A percentile compares a stretch with the other conserved stretches of the same genome.
These are phyloP conservation scores for Rhinoptilus africanus DNA, from an alignment of 2,113 vertebrate species.

Conservation along the genomic window DNA sequence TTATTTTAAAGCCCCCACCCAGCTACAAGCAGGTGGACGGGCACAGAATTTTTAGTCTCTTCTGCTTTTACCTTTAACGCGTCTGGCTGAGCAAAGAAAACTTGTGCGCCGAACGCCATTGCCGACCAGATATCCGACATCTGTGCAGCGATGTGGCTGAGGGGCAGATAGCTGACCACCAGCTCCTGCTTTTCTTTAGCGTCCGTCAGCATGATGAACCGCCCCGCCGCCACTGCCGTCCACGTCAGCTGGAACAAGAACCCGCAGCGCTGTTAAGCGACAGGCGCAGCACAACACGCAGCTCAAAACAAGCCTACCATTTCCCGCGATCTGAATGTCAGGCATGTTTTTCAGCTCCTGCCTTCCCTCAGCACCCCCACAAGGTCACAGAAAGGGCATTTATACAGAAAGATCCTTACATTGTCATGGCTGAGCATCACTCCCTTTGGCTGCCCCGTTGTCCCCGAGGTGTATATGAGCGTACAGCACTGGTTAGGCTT, in stretches of 20 bases:
- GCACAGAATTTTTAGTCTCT: background rate
- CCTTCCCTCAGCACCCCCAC: background rate
- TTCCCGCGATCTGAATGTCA: accelerated
- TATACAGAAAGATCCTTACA: constrained; percentile 64
- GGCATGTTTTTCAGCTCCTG: background rate
- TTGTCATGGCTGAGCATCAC: constrained; percentile 98
- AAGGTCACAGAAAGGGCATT: background rate
- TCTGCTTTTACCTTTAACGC: constrained; percentile 83
- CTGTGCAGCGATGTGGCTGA: constrained; percentile 91
- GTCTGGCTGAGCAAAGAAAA: constrained; percentile 88
- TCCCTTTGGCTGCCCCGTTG: constrained; percentile 87
- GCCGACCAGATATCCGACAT: constrained; percentile 91
- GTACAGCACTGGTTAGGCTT: constrained; percentile 91
- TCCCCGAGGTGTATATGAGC: constrained; percentile 93
- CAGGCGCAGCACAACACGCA: background rate
- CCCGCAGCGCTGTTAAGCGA: accelerated
- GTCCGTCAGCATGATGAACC: constrained; percentile 11
- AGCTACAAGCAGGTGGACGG: background rate
- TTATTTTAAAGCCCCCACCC: background rate
- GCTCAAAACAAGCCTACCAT: accelerated
- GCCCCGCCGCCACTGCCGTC: constrained; percentile 63
- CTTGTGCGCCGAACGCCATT: constrained; percentile 75
- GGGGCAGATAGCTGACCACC: constrained; percentile 92
- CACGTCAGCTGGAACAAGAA: constrained; percentile 82
- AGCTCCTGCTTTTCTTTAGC: constrained; percentile 74